These are phyloP conservation scores for Cavia porcellus DNA, from an alignment of 2,113 vertebrate genomes.

Conservation along the genomic window DNA sequence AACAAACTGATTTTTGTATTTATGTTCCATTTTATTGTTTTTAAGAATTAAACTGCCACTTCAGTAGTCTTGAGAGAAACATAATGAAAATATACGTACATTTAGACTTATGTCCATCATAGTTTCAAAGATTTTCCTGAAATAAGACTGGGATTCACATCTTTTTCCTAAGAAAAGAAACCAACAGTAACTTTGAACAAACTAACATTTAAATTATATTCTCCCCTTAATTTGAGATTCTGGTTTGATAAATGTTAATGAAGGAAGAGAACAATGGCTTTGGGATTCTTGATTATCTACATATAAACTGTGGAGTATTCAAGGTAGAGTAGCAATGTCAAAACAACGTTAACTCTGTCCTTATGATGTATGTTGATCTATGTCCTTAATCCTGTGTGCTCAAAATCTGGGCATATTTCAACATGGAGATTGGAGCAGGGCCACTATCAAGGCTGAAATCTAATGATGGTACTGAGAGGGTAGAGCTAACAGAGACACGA, in stretches of 20 bases:
- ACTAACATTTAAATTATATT: conserved; percentile 12
- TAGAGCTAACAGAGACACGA: not conserved
- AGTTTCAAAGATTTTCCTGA: conserved; percentile 80
- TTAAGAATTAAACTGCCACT: conserved; percentile 75
- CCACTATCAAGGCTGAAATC: not conserved
- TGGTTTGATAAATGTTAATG: conserved; percentile 54
- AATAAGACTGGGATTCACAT: conserved; percentile 67
- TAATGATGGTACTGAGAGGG: not conserved
- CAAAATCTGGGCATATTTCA: not conserved
- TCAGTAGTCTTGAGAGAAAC: conserved; percentile 80
- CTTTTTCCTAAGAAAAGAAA: conserved; percentile 72
- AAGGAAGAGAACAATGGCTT: conserved; percentile 22
- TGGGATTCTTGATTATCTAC: not conserved
- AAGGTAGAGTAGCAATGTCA: not conserved
- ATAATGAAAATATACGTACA: conserved; percentile 81
- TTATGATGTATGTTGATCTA: conserved; percentile 13
- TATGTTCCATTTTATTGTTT: conserved; percentile 78
- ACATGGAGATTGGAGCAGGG: not conserved
- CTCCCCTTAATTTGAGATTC: conserved; percentile 37
- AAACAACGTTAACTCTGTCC: conserved; percentile 10
- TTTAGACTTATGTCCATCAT: conserved; percentile 72
- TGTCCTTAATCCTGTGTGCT: not conserved
- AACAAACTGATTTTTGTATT: conserved; percentile 46
- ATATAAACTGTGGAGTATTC: not conserved
- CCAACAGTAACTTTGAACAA: conserved; percentile 68